Percentiles rank a stretch among this genome's conserved stretches.
phyloP scores from a whole-genome alignment of 2,113 vertebrate genomes.

The Chlorodrepanis virens region DNA sequence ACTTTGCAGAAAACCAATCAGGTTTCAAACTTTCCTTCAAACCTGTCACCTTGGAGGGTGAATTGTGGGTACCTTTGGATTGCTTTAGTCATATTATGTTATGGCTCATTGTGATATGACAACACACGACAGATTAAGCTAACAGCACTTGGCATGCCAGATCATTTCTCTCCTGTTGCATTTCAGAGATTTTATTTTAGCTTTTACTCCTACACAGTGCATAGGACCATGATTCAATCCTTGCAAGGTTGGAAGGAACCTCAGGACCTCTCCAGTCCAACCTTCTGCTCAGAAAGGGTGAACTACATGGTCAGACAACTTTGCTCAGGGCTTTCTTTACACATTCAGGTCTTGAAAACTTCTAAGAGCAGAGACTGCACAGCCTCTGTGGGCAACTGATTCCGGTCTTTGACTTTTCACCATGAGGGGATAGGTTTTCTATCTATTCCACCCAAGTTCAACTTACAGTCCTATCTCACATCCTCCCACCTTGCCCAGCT shows the following conservation, averaged over 20 bases:
- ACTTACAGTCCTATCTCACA: accelerated
- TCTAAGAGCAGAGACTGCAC: background rate
- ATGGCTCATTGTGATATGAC: background rate
- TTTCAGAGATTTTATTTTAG: background rate
- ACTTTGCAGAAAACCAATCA: background rate
- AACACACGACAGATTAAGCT: background rate
- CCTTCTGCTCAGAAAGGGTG: background rate
- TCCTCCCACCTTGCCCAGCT: background rate
- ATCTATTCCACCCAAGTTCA: background rate
- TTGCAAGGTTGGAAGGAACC: background rate
- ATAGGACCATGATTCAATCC: background rate
- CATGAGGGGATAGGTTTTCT: background rate
- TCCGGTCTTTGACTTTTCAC: background rate
- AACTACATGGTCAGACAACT: background rate
- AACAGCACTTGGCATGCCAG: background rate
- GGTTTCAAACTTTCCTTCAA: background rate
- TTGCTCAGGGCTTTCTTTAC: background rate
- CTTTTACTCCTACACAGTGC: background rate
- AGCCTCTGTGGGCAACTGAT: background rate
- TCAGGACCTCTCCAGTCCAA: background rate
- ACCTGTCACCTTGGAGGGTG: background rate
- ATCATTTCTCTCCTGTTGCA: background rate
- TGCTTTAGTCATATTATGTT: background rate
- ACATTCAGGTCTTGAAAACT: background rate
- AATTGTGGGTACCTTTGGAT: background rate